Conservation (phyloP, 2,113 vertebrate species). For the Elgaria multicarinata region DNA sequence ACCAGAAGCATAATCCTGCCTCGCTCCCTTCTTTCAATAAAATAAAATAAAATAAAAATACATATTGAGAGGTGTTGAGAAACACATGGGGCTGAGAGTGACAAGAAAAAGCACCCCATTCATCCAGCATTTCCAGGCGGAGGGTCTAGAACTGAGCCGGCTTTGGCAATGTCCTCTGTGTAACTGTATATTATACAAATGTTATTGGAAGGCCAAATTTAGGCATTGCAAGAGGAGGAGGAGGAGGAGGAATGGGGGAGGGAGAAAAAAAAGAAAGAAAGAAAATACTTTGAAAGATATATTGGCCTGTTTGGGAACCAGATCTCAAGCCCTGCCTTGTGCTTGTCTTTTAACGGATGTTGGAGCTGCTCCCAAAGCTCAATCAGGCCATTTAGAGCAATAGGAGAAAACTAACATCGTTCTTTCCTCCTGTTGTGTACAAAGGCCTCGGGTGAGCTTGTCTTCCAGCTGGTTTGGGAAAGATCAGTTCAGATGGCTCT, state of each 20-base stretch:
- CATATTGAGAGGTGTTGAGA: conserved; percentile 75
- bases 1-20: conserved; percentile 55
- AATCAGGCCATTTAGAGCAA: conserved; percentile 46
- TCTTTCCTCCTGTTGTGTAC: conserved; percentile 45
- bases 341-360: conserved; percentile 30
- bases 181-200: conserved; percentile 73
- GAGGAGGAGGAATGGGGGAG: background rate
- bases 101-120: conserved; percentile 65
- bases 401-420: conserved; percentile 4
- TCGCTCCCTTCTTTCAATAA: conserved; percentile 48
- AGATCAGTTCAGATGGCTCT: conserved; percentile 19
- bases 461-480: conserved; percentile 45
- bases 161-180: conserved; percentile 69
- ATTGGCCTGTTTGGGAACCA: conserved; percentile 62
- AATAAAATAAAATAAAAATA: conserved; percentile 46
- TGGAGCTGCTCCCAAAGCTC: conserved; percentile 41
- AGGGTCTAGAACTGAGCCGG: conserved; percentile 60
- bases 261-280: conserved; percentile 41
- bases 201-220: conserved; percentile 74
- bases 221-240: conserved; percentile 67
- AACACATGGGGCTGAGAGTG: conserved; percentile 54
- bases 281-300: conserved; percentile 69
- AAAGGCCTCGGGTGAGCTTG: conserved; percentile 33
- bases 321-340: conserved; percentile 47
- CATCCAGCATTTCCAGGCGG: conserved; percentile 74